A percentile compares a stretch with the other conserved stretches of the same genome.
These are phyloP conservation scores for Brachyrhaphis roseni DNA, from an alignment of 2,797 vertebrate species.

Conservation along the genomic window DNA sequence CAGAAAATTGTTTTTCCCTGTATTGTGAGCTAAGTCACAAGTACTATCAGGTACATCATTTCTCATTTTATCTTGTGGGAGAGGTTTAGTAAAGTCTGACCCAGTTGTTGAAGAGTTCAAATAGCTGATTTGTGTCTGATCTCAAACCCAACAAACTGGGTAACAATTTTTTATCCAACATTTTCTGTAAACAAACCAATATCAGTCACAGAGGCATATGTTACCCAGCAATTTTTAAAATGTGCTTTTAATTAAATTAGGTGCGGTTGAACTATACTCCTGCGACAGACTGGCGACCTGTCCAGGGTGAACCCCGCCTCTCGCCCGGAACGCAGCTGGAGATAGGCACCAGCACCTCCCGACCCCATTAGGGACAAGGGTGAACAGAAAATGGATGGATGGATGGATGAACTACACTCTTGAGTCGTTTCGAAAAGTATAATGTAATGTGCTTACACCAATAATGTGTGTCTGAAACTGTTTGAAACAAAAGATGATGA, in stretches of 20 bases:
- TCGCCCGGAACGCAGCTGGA: no score
- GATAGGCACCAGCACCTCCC: no score
- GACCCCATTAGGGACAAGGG: no score
- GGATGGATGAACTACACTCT: not conserved
- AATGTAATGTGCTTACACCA: not conserved
- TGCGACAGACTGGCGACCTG: no score
- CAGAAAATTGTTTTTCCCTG: not conserved
- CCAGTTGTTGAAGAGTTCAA: not conserved
- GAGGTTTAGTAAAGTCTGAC: not conserved
- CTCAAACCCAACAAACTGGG: not conserved
- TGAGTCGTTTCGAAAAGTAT: not conserved
- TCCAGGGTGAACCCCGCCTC: no score
- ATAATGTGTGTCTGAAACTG: not conserved
- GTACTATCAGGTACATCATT: not conserved
- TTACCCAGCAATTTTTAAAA: not conserved
- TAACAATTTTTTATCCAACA: not conserved
- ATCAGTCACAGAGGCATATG: not conserved
- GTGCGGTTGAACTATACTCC: not conserved
- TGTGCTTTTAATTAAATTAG: not conserved
- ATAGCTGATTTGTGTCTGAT: not conserved
- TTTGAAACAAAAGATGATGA: not conserved
- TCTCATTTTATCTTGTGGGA: not conserved
- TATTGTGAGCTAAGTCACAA: not conserved
- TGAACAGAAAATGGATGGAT: no score
- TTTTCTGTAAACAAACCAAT: not conserved